These are phyloP conservation scores for Nibea coibor DNA, from an alignment of 2,113 vertebrate species.

Conservation along the genomic window DNA sequence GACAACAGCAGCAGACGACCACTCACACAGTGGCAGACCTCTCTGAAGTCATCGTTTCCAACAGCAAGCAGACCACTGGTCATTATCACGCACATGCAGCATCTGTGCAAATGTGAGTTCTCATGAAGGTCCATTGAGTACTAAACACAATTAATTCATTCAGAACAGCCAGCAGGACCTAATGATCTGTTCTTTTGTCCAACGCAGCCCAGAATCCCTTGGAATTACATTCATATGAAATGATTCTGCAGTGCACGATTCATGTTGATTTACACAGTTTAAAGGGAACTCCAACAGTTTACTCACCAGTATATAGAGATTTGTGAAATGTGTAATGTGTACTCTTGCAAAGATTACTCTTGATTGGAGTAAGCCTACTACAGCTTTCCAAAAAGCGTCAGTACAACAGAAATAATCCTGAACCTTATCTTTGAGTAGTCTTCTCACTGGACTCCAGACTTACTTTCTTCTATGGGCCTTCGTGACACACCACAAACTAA, in stretches of 20 bases:
- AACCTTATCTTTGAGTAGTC: background rate
- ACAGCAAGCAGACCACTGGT: slow-evolving; percentile 77
- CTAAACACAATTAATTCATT: slow-evolving; percentile 71
- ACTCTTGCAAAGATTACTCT: background rate
- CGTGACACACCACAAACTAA: background rate
- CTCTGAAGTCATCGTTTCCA: slow-evolving; percentile 85
- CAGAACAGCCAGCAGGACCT: slow-evolving; percentile 50
- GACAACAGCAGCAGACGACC: slow-evolving; percentile 63
- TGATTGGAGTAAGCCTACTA: background rate
- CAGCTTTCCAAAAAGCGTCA: background rate
- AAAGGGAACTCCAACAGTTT: slow-evolving; percentile 3
- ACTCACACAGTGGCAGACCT: slow-evolving; percentile 61
- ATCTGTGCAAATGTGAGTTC: slow-evolving; percentile 80
- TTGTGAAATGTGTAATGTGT: background rate
- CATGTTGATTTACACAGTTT: background rate
- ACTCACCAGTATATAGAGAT: background rate
- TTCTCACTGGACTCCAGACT: background rate
- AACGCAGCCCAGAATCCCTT: slow-evolving; percentile 26
- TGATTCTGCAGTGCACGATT: slow-evolving; percentile 13
- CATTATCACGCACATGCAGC: slow-evolving; percentile 73
- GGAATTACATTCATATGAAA: slow-evolving; percentile 28
- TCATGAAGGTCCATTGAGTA: slow-evolving; percentile 75
- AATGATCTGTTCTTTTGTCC: slow-evolving; percentile 56
- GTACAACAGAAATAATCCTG: background rate
- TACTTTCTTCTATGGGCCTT: background rate